These are phyloP conservation scores for Acropora tenuis DNA, from an alignment of 64 coral and sea anemone genomes.

Conservation along the genomic window DNA sequence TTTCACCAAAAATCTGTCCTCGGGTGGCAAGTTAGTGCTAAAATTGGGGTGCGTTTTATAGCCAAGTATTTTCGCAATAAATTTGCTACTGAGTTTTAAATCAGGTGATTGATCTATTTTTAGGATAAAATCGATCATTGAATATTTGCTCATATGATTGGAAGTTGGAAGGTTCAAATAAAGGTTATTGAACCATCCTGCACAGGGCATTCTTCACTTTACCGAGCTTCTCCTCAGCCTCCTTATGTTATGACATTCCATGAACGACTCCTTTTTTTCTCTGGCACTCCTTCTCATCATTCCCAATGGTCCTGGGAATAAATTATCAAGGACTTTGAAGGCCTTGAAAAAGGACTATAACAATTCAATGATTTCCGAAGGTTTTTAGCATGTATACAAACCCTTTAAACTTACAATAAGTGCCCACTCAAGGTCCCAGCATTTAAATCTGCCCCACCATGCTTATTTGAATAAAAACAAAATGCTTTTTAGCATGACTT, in stretches of 20 bases:
- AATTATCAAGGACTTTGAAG: conserved; percentile 26
- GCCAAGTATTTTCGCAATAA: too few species aligned
- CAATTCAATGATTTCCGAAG: conserved; percentile 13
- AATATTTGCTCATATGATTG: too few species aligned
- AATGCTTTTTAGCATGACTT: conserved; percentile 14
- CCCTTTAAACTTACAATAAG: conserved; percentile 24
- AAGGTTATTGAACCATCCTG: conserved; percentile 9
- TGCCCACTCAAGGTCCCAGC: conserved; percentile 30
- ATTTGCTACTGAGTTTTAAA: too few species aligned
- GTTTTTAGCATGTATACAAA: conserved; percentile 26
- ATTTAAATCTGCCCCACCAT: conserved; percentile 4
- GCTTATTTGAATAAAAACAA: conserved; percentile 21
- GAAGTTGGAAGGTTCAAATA: background rate
- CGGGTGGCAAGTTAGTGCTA: too few species aligned
- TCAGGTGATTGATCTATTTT: too few species aligned
- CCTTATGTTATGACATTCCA: background rate
- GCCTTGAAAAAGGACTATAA: conserved; percentile 21
- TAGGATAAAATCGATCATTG: too few species aligned
- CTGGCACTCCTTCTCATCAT: background rate
- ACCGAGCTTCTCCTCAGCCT: background rate
- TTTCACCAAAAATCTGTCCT: too few species aligned
- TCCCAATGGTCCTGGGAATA: conserved; percentile 3
- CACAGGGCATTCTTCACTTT: conserved; percentile 16
- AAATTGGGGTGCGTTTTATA: too few species aligned
- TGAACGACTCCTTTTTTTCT: too few species aligned